phyloP scores from a whole-genome alignment of 1,140 invertebrate genomes.

The Drosophila novamexicana region DNA sequence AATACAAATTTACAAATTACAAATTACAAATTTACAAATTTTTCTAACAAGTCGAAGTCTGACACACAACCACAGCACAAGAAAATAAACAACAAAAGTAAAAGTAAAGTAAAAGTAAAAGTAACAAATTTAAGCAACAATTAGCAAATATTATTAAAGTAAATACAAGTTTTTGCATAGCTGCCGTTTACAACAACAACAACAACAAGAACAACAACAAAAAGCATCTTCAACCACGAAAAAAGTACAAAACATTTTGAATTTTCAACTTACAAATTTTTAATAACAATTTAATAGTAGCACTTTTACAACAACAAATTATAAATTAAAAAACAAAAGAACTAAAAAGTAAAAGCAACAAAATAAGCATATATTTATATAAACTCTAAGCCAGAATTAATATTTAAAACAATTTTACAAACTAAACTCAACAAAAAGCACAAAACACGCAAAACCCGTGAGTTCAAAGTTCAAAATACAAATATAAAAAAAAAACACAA shows the following conservation, averaged over 20 bases:
- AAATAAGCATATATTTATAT: slow-evolving; percentile 34
- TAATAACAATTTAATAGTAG: slow-evolving; percentile 61
- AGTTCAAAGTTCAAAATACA: slow-evolving; percentile 72
- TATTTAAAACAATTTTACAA: slow-evolving; percentile 45
- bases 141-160: slow-evolving; percentile 40
- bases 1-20: slow-evolving; percentile 80
- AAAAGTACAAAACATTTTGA: slow-evolving; percentile 60
- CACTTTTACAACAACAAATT: slow-evolving; percentile 61
- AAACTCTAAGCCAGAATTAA: slow-evolving; percentile 45
- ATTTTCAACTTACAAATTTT: slow-evolving; percentile 70
- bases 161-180: slow-evolving; percentile 50
- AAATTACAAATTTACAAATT: slow-evolving; percentile 64
- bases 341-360: not conserved
- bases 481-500: slow-evolving; percentile 29
- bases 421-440: slow-evolving; percentile 36
- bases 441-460: slow-evolving; percentile 58
- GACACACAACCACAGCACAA: slow-evolving; percentile 44
- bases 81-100: slow-evolving; percentile 19
- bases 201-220: slow-evolving; percentile 25
- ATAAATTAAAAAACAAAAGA: not conserved
- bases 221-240: slow-evolving; percentile 58
- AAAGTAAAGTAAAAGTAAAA: no score
- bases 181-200: slow-evolving; percentile 65
- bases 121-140: slow-evolving; percentile 34
- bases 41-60: slow-evolving; percentile 59